Base-by-base conservation (phyloP, 2,888 invertebrate genomes). In the Euzophera pinguis region DNA sequence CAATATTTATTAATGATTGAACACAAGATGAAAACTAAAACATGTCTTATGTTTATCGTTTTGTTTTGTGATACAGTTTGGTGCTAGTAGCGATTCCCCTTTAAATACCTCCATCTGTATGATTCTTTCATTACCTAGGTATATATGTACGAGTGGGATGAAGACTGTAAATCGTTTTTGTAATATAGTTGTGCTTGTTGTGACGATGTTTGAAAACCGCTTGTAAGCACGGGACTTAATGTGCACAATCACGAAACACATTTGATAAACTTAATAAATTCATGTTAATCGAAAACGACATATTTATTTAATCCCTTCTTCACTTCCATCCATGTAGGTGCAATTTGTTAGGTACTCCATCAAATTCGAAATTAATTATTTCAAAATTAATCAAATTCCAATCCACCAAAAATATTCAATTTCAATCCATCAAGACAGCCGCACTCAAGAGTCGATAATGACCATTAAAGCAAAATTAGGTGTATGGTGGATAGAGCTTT, bases 221-320 rank as follows among this genome's bases (percentile, higher is more conserved):
- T 78, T 81, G 80, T 81, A 71, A 69, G 80, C 85, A 85, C 86
- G 62, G 69, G 71, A 80, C 67, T 80, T 83, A 80, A 76, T 81
- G 80, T 69, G 73, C 87, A 88, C 88, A 75, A 71, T 84, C 85
- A 88, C 84, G 73, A 75, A 81, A 84, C 82, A 84, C 79, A 80
- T 81, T 82, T 85, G 80, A 81, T 84, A 78, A 84, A 81, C 75
- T 80, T 77, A 89, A 87, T 87, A 89, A 88, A 88, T 79, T 78
- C 81, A 88, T 87, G 85, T 88, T 86, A 85, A 83, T 87, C 82
- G 73, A 74, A 65, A 67, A 54, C 8, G 32, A 52, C 43, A 53
- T 63, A 64, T 63, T 67, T 59, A 64, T 60, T 61, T 65, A 63
- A 65, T 56, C 54, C 59, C 53, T 54, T 56, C 13, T 42, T 17